phyloP scores from a whole-genome alignment of 2,113 vertebrate genomes.

The Platichthys stellatus region DNA sequence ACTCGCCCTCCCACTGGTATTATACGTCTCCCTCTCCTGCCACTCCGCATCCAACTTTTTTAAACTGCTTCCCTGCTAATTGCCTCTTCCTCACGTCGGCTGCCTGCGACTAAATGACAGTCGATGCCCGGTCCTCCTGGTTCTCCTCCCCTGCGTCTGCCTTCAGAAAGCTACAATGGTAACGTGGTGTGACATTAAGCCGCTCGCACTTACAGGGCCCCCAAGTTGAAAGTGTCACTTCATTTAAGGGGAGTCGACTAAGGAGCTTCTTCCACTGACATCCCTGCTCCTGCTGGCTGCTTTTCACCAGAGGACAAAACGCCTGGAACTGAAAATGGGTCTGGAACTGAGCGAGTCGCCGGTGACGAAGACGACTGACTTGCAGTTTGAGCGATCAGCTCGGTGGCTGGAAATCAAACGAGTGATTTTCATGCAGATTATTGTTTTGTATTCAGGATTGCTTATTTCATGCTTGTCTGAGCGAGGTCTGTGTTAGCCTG shows the following conservation, averaged over 20 bases:
- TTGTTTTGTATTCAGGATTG: constrained; percentile 50
- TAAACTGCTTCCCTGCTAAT: constrained; percentile 57
- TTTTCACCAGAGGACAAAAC: background rate
- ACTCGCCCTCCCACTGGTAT: constrained; percentile 28
- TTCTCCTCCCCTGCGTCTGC: constrained; percentile 31
- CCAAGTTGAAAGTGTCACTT: constrained; percentile 64
- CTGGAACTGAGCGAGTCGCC: background rate
- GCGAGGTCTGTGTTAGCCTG: constrained; percentile 42
- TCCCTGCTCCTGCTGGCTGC: constrained; percentile 13
- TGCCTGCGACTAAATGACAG: constrained; percentile 58
- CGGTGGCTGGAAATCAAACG: background rate
- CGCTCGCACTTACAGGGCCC: constrained; percentile 29
- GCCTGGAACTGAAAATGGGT: background rate
- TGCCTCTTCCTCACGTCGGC: constrained; percentile 45
- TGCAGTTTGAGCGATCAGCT: constrained; percentile 2
- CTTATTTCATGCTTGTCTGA: constrained; percentile 62
- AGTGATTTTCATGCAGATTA: constrained; percentile 38
- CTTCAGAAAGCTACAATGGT: constrained; percentile 35
- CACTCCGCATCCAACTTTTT: constrained; percentile 24
- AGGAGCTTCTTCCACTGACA: constrained; percentile 30
- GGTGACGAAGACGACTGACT: background rate
- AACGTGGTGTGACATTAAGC: constrained; percentile 70
- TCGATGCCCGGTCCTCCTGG: constrained; percentile 52
- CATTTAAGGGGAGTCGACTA: constrained; percentile 42
- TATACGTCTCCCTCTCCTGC: constrained; percentile 7